A percentile compares a stretch with the other conserved stretches of the same genome.
Evolutionary conservation across 2,888 invertebrate species (phyloP).

Genomic region (Nudaria mundana): DNA sequence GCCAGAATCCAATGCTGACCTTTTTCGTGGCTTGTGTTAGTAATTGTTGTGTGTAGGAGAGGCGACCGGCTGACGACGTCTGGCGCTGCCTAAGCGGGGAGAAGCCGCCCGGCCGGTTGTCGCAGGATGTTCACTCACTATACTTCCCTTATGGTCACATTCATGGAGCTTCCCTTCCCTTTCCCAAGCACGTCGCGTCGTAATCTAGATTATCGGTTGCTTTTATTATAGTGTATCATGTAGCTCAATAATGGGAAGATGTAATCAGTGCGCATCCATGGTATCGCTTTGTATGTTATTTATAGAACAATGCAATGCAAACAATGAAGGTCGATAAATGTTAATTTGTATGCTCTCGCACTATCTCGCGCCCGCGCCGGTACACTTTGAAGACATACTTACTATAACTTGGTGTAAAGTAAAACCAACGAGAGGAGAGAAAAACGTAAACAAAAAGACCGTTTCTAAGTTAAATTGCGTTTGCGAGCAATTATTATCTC

Average conservation of each 20-base stretch:
- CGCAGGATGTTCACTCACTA: conserved; percentile 7
- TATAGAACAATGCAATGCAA: conserved; percentile 33
- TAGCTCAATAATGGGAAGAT: conserved; percentile 26
- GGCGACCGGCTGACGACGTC: background rate
- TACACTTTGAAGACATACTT: conserved; percentile 7
- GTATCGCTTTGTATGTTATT: conserved; percentile 45
- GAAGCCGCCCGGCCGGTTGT: too few relatives aligned
- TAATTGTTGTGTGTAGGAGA: conserved; percentile 30
- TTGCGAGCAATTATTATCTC: too few relatives aligned
- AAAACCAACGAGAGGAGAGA: too few relatives aligned
- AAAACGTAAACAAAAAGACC: too few relatives aligned
- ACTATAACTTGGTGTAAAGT: too few relatives aligned
- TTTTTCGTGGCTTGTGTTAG: conserved; percentile 42
- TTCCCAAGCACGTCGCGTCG: background rate
- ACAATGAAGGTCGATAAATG: conserved; percentile 32
- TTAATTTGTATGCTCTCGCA: conserved; percentile 18
- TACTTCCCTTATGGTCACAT: background rate
- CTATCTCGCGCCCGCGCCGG: conserved; percentile 13
- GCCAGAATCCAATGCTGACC: conserved; percentile 33
- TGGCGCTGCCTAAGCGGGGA: too few relatives aligned
- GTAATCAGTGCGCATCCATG: conserved; percentile 35
- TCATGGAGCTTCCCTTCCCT: background rate
- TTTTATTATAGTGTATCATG: too few relatives aligned
- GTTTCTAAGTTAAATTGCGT: too few relatives aligned
- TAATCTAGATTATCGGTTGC: too few relatives aligned